Evolutionary conservation across 2,888 invertebrate species (phyloP), one percentile per base, ranked within the genome.

Genomic region (Ectropis crepuscularia): DNA sequence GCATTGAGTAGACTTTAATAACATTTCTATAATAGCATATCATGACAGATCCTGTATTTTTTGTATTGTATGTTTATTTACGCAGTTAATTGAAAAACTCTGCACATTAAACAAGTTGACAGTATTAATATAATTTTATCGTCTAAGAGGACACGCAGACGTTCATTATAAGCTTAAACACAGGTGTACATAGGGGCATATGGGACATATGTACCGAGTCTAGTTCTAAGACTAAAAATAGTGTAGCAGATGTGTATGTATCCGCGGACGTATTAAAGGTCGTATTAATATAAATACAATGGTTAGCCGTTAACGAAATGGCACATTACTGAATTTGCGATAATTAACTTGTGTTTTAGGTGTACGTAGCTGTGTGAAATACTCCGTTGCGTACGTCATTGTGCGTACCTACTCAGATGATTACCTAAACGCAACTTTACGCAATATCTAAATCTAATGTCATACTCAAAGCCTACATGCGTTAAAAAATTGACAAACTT

Each of bases 191-290:
- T 58, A 53, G 38, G 46, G 12, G 43, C 51, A 59, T 12, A 50
- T 28, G 7, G 11, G 37, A n/a, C 50, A 50, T 51, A 57, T 65
- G 60, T 60, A 78, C 62, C 78, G 73, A 76, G 58, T 72, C 72
- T 54, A 65, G 61, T 65, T 57, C 83, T 82, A 85, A 83, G 79
- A 75, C 81, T 81, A 81, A 78, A 82, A 81, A 83, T 83, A 82
- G 75, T 53, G 43, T 36, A 70, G 86, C 86, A 86, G 85, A 85
- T 85, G 86, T 71, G 68, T 72, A 72, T 73, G n/a, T 51, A 39
- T 46, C 69, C 74, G 71, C 73, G 75, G 75, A 78, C 69, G 68
- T 65, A 61, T 62, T 71, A 83, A 83, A 84, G 83, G 83, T 83
- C 78, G 81, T 61, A 49, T 58, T 48, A 48, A 37, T 59, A 50